Evolutionary conservation across 2,113 vertebrate genomes (phyloP).

Genomic region (Emydura subglobosa): DNA sequence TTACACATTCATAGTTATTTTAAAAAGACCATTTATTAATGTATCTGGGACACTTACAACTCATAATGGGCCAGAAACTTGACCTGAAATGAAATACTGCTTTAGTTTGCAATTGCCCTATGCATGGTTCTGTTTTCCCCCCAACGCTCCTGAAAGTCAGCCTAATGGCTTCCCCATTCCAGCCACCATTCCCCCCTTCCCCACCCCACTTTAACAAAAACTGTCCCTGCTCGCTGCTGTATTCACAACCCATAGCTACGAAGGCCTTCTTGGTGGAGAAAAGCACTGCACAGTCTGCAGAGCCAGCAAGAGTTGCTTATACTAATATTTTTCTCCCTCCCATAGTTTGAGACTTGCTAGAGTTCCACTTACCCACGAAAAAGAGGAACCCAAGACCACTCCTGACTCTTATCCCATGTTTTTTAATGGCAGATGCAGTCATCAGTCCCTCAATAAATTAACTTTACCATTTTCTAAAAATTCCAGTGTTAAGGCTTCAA

Average conservation of each 20-base stretch:
- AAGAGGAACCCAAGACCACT: not conserved
- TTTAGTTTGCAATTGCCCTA: not conserved
- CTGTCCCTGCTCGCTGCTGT: fast-evolving
- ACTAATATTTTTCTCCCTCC: not conserved
- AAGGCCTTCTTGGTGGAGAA: not conserved
- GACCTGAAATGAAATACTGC: not conserved
- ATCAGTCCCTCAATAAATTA: conserved; percentile 45
- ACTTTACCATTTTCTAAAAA: not conserved
- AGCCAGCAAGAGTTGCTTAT: not conserved
- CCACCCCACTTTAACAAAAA: not conserved
- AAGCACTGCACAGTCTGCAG: not conserved
- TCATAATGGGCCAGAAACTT: not conserved
- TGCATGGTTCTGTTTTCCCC: not conserved
- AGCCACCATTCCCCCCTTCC: not conserved
- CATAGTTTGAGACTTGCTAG: not conserved
- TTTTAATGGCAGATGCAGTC: conserved; percentile 14
- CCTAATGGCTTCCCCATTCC: not conserved
- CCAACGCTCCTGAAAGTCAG: not conserved
- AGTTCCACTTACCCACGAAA: fast-evolving
- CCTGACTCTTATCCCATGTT: not conserved
- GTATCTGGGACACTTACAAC: conserved; percentile 57
- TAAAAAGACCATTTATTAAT: conserved; percentile 75
- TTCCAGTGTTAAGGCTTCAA: conserved; percentile 45
- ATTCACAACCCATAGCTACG: not conserved
- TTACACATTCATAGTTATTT: not conserved